phyloP scores from a whole-genome alignment of 1,140 invertebrate genomes.

The Eciton burchellii region DNA sequence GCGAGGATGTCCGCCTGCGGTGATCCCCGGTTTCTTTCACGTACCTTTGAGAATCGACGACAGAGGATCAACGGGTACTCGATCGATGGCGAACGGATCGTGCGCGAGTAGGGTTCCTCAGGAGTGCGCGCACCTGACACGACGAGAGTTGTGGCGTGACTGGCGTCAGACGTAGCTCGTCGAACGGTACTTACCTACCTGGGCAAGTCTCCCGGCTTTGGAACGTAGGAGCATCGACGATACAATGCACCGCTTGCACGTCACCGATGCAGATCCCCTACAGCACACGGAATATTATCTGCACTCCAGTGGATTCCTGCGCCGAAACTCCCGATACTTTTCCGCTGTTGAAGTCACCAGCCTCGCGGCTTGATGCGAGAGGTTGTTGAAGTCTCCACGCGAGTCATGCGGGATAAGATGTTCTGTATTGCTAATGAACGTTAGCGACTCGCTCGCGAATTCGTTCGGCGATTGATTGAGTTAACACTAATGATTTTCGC shows the following conservation, averaged over 20 bases:
- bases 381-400: not conserved
- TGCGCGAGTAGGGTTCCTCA: slow-evolving; percentile 39
- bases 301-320: slow-evolving; percentile 13
- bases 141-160: slow-evolving; percentile 78
- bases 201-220: slow-evolving; percentile 56
- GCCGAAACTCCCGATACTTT: not conserved
- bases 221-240: slow-evolving; percentile 64
- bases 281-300: slow-evolving; percentile 50
- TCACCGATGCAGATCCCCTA: slow-evolving; percentile 43
- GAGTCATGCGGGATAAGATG: no score
- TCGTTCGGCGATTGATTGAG: not conserved
- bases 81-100: slow-evolving; percentile 6
- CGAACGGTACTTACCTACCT: slow-evolving; percentile 82
- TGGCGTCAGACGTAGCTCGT: slow-evolving; percentile 76
- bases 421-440: no score
- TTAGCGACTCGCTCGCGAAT: not conserved
- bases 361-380: no score
- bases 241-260: slow-evolving; percentile 64
- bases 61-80: slow-evolving; percentile 3
- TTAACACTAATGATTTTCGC: not conserved
- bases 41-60: slow-evolving; percentile 35
- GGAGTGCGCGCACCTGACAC: slow-evolving; percentile 76
- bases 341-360: not conserved
- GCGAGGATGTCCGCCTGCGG: not conserved
- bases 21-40: slow-evolving; percentile 4